Conservation (phyloP, 1,140 invertebrate genomes). For the Zaprionus camerounensis region DNA sequence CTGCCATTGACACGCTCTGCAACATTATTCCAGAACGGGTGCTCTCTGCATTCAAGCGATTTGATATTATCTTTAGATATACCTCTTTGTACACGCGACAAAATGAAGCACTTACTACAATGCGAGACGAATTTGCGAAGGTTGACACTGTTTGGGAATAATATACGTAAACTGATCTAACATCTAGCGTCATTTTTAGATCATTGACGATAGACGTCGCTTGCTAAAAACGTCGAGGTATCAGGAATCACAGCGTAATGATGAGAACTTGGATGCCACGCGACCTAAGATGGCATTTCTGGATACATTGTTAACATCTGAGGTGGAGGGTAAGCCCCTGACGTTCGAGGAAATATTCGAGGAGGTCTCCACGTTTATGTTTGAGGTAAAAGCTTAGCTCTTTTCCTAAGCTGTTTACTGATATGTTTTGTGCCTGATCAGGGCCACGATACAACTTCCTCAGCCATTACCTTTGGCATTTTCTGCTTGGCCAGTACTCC, state of each 20-base stretch:
- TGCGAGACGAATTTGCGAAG: slow-evolving; percentile 39
- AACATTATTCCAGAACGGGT: slow-evolving; percentile 37
- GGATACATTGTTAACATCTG: slow-evolving; percentile 77
- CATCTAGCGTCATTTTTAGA: slow-evolving; percentile 5
- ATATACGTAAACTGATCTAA: background rate
- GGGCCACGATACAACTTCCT: slow-evolving; percentile 84
- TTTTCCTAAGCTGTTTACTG: background rate
- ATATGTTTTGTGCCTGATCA: background rate
- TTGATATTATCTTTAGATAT: slow-evolving; percentile 29
- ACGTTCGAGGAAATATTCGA: slow-evolving; percentile 88
- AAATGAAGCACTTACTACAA: slow-evolving; percentile 25
- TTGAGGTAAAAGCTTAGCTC: slow-evolving; percentile 85
- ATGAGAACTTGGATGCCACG: slow-evolving; percentile 23
- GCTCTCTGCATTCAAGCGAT: slow-evolving; percentile 41
- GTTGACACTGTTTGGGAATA: background rate
- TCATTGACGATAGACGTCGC: slow-evolving; percentile 46
- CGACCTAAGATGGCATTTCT: slow-evolving; percentile 75
- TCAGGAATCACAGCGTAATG: slow-evolving; percentile 11
- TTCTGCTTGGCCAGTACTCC: slow-evolving; percentile 71
- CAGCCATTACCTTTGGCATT: slow-evolving; percentile 77
- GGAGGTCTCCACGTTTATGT: slow-evolving; percentile 90
- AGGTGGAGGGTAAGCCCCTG: slow-evolving; percentile 85
- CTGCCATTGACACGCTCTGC: slow-evolving; percentile 47
- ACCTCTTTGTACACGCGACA: slow-evolving; percentile 36
- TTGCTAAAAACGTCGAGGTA: slow-evolving; percentile 24